Base-by-base conservation (phyloP, 2,113 vertebrate genomes). In the Notiomystis cincta region DNA sequence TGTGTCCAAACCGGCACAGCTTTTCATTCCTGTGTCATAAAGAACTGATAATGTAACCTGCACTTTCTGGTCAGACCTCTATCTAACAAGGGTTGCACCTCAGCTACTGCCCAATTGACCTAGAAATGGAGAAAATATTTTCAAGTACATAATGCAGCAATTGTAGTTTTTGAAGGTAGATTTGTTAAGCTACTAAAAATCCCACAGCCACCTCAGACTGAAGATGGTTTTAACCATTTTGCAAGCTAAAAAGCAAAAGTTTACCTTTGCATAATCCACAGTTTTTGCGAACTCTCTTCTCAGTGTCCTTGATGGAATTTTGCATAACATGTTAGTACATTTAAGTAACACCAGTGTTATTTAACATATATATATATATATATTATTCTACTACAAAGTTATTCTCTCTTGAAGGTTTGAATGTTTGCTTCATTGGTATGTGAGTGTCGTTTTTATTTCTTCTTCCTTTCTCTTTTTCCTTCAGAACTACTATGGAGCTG, bases 401-500 rank as follows among this genome's bases (percentile, higher is more conserved):
- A 42, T 21, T 72, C 11, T 27, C 15, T 85, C 50, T 70, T 75
- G 33, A 56, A 33, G 51, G 45, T 87, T 84, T 60, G 30, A 51
- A 13, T 54, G 71, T 93, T 84, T 57, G 6, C 13, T 90, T 67
- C 14, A n/a, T 33, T 87, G 21, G 20, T 85, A 45, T 38, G 8
- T 81, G 70, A 80, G 7, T 61, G 2, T 70, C 2, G 6, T 10
- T n/a, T 47, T 50, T 53, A 20, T 53, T 38, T 33, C 57, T 44
- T 38, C 45, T 56, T 33, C 66, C 83, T 80, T 91, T 38, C 60
- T 72, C 51, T 84, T 96, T 62, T 88, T 65, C 44, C 30, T 95
- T 42, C 82, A 99, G 98, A 99, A 99, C 96, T 99, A 99, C 94
- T 99, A 99, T 53, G 99, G 99, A 87, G 98, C 99, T 95, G 99